A percentile compares a stretch with the other conserved stretches of the same genome.
phyloP scores from a whole-genome alignment of 2,113 vertebrate species.

The Sminthopsis crassicaudata region DNA sequence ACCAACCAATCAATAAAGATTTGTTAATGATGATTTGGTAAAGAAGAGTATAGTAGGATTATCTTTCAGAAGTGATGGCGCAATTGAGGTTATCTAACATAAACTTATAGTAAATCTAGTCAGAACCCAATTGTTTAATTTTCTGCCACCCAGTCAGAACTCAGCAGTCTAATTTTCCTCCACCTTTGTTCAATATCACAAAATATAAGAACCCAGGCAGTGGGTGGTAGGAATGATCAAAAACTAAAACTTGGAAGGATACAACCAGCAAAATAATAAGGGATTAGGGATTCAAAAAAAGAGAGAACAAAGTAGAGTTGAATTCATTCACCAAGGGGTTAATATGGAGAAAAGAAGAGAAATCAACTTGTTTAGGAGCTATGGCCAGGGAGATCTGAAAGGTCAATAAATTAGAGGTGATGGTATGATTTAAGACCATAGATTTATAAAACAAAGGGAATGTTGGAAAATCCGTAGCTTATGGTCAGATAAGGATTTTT shows the following conservation, averaged over 20 bases:
- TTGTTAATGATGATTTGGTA: no score
- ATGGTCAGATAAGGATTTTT: background rate
- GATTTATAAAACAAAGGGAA: background rate
- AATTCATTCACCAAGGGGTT: background rate
- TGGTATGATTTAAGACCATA: background rate
- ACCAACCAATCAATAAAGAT: no score
- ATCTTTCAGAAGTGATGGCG: no score
- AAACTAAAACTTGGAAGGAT: background rate
- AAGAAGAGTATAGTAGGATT: no score
- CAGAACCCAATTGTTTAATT: background rate
- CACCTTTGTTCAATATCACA: background rate
- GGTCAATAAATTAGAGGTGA: background rate
- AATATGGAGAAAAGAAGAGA: background rate
- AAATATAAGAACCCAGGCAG: background rate
- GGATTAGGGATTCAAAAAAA: background rate
- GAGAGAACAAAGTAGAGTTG: background rate
- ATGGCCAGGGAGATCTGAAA: background rate
- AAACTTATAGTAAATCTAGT: background rate
- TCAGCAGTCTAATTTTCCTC: background rate
- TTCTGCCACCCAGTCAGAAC: background rate
- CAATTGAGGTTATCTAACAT: background rate
- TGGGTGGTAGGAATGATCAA: background rate
- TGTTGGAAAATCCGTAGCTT: background rate
- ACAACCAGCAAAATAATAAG: background rate
- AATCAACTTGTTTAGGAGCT: background rate